phyloP scores from a whole-genome alignment of 2,797 vertebrate species.

The Clarias platycephalus region DNA sequence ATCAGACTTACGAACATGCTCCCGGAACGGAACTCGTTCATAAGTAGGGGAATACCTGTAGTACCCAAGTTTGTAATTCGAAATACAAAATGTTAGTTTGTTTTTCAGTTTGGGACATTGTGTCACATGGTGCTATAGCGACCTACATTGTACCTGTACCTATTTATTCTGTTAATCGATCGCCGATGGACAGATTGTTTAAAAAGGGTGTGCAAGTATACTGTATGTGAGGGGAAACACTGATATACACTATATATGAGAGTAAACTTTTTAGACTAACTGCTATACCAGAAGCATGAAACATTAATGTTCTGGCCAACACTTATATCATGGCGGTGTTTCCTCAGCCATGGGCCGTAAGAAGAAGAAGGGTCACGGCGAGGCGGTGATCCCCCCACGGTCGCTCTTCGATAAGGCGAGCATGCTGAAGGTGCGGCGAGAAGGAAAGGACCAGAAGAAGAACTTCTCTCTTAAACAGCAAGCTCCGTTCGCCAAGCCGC shows the following conservation, averaged over 20 bases:
- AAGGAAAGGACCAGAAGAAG: conserved; percentile 92
- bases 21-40: too few species aligned
- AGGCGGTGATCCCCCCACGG: conserved; percentile 88
- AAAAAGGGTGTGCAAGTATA: too few species aligned
- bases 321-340: not conserved
- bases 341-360: conserved; percentile 82
- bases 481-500: conserved; percentile 87
- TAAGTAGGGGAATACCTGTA: too few species aligned
- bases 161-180: too few species aligned
- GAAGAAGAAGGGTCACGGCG: conserved; percentile 91
- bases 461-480: conserved; percentile 91
- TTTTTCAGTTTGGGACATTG: too few species aligned
- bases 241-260: not conserved
- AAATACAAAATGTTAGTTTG: too few species aligned
- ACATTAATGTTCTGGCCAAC: not conserved
- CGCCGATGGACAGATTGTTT: too few species aligned
- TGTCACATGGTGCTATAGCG: too few species aligned
- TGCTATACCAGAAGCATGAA: not conserved
- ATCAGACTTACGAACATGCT: too few species aligned
- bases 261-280: not conserved
- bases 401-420: conserved; percentile 91
- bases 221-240: too few species aligned
- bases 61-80: too few species aligned
- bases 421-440: conserved; percentile 87
- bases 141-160: too few species aligned